A percentile compares a stretch with the other conserved stretches of the same genome.
phyloP scores from a whole-genome alignment of 2,888 invertebrate genomes.

The Archaeoteleia sp. region DNA sequence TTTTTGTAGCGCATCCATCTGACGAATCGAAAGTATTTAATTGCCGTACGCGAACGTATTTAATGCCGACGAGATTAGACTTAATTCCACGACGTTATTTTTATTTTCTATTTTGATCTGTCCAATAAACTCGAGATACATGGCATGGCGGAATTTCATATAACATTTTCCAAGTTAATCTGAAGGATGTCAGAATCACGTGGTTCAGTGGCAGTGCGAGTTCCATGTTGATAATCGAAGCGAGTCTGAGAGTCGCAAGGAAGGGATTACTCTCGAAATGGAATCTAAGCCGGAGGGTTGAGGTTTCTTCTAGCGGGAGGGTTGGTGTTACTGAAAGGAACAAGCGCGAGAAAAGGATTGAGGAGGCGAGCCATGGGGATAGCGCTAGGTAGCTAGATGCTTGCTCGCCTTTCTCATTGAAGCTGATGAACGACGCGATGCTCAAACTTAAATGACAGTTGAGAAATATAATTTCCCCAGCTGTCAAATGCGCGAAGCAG shows the following conservation, averaged over 20 bases:
- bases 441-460: constrained; percentile 71
- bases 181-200: constrained; percentile 53
- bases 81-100: no score
- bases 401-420: constrained; percentile 44
- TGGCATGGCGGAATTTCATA: constrained; percentile 36
- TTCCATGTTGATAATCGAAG: constrained; percentile 51
- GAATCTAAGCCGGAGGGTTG: constrained; percentile 40
- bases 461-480: constrained; percentile 72
- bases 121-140: constrained; percentile 33
- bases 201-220: constrained; percentile 41
- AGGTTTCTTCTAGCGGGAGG: constrained; percentile 33
- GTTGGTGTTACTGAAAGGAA: constrained; percentile 36
- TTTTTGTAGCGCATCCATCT: no score
- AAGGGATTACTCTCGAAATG: constrained; percentile 50
- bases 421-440: constrained; percentile 62
- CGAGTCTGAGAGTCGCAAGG: constrained; percentile 45
- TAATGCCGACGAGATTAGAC: no score
- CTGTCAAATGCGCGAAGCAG: constrained; percentile 68
- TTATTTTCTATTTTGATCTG: constrained; percentile 20
- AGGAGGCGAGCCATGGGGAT: constrained; percentile 45
- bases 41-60: no score
- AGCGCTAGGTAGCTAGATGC: constrained; percentile 31
- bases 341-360: constrained; percentile 25
- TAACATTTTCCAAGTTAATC: constrained; percentile 47
- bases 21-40: no score